Evolutionary conservation across 92 coral and sea anemone species (phyloP).

Genomic region (Porites lobata): DNA sequence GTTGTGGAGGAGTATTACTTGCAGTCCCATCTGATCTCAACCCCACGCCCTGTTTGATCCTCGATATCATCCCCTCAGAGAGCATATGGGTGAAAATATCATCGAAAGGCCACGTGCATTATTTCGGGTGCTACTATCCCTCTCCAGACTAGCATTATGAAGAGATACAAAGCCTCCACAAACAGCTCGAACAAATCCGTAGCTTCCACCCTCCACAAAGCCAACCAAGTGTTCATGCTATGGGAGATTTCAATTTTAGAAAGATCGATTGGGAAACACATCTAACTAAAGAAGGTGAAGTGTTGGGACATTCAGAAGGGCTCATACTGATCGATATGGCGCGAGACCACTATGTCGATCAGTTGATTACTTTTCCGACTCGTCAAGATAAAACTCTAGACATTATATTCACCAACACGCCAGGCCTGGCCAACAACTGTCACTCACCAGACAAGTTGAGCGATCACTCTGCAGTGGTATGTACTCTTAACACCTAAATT

Average conservation of each 20-base stretch:
- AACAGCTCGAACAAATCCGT: slow-evolving; percentile 36
- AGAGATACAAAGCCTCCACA: background rate
- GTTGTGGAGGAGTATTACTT: background rate
- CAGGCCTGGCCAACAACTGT: background rate
- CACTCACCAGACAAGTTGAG: background rate
- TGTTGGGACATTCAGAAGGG: slow-evolving; percentile 12
- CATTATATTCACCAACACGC: background rate
- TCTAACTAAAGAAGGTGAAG: slow-evolving; percentile 16
- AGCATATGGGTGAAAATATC: background rate
- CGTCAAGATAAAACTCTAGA: background rate
- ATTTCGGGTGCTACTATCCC: background rate
- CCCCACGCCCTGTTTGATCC: background rate
- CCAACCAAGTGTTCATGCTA: slow-evolving; percentile 1
- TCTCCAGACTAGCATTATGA: slow-evolving; percentile 12
- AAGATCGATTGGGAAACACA: background rate
- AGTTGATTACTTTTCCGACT: slow-evolving; percentile 1
- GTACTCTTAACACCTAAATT: background rate
- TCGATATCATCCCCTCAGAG: background rate
- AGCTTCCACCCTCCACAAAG: slow-evolving; percentile 13
- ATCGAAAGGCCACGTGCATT: background rate
- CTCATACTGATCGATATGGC: background rate
- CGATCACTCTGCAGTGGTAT: background rate
- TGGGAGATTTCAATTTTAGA: slow-evolving; percentile 14
- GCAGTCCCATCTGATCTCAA: background rate
- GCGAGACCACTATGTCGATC: slow-evolving; percentile 8